phyloP scores from a whole-genome alignment of 2,797 vertebrate species.

The Tinamus major region DNA sequence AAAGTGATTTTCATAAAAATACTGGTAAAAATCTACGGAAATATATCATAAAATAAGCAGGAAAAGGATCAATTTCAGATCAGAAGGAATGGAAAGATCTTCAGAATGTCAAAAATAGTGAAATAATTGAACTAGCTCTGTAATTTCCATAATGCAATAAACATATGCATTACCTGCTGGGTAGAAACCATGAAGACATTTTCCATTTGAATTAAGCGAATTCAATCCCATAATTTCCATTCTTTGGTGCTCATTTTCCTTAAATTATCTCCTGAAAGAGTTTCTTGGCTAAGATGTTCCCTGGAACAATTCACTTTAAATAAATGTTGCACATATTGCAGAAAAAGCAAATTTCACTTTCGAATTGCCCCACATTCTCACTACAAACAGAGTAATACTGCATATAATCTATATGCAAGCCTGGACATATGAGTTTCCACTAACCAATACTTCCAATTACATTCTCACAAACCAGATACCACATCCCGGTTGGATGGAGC shows the following conservation, averaged over 20 bases:
- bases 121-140: slow-evolving; percentile 71
- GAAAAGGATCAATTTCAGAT: slow-evolving; percentile 65
- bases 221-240: slow-evolving; percentile 71
- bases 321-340: slow-evolving; percentile 55
- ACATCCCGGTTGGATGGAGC: background rate
- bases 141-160: slow-evolving; percentile 65
- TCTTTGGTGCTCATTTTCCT: slow-evolving; percentile 64
- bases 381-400: background rate
- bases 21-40: slow-evolving; percentile 59
- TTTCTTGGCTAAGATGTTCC: slow-evolving; percentile 59
- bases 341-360: slow-evolving; percentile 63
- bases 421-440: background rate
- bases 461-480: slow-evolving; percentile 2
- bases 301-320: slow-evolving; percentile 68
- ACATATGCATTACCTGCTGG: slow-evolving; percentile 67
- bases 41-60: slow-evolving; percentile 34
- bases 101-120: slow-evolving; percentile 65
- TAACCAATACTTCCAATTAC: background rate
- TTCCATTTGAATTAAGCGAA: slow-evolving; percentile 64
- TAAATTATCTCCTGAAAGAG: slow-evolving; percentile 69
- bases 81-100: slow-evolving; percentile 67
- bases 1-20: slow-evolving; percentile 29
- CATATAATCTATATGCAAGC: background rate
- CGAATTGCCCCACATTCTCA: slow-evolving; percentile 12
- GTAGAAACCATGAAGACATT: slow-evolving; percentile 69